Evolutionary conservation across 2,888 invertebrate genomes (phyloP).

Genomic region (Stenolophus ochropezus): DNA sequence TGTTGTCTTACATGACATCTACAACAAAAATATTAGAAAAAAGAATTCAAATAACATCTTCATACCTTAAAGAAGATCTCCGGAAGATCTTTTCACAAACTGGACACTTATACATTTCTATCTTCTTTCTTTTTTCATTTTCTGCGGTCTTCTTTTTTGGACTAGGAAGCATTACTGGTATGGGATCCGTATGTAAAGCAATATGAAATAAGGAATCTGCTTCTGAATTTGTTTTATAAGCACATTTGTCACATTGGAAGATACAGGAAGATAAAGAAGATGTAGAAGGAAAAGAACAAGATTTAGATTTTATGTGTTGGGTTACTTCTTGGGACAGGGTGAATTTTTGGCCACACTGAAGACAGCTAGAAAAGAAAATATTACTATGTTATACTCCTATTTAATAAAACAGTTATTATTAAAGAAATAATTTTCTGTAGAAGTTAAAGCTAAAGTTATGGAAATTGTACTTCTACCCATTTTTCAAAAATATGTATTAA

Average conservation of each 20-base stretch:
- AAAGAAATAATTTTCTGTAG: too few relatives aligned
- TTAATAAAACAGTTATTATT: too few relatives aligned
- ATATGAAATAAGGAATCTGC: slow-evolving; percentile 85
- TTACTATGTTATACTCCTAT: too few relatives aligned
- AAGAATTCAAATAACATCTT: background rate
- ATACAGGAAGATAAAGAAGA: slow-evolving; percentile 60
- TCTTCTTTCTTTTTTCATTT: slow-evolving; percentile 61
- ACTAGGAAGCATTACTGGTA: slow-evolving; percentile 62
- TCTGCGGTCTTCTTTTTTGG: background rate
- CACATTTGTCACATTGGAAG: slow-evolving; percentile 77
- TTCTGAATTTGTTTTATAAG: slow-evolving; percentile 79
- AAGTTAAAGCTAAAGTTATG: too few relatives aligned
- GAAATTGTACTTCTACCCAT: too few relatives aligned
- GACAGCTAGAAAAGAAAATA: slow-evolving; percentile 77
- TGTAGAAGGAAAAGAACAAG: slow-evolving; percentile 73
- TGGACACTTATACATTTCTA: slow-evolving; percentile 79
- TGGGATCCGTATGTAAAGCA: slow-evolving; percentile 78
- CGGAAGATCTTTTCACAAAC: slow-evolving; percentile 80
- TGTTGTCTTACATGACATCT: slow-evolving; percentile 83
- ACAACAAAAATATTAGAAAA: background rate
- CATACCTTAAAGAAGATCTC: slow-evolving; percentile 76
- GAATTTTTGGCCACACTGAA: slow-evolving; percentile 82
- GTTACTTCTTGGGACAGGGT: slow-evolving; percentile 84
- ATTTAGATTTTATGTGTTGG: slow-evolving; percentile 80
- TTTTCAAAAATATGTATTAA: too few relatives aligned